Conservation (phyloP, 2,888 invertebrate genomes). For the Pristionchus exspectatus region DNA sequence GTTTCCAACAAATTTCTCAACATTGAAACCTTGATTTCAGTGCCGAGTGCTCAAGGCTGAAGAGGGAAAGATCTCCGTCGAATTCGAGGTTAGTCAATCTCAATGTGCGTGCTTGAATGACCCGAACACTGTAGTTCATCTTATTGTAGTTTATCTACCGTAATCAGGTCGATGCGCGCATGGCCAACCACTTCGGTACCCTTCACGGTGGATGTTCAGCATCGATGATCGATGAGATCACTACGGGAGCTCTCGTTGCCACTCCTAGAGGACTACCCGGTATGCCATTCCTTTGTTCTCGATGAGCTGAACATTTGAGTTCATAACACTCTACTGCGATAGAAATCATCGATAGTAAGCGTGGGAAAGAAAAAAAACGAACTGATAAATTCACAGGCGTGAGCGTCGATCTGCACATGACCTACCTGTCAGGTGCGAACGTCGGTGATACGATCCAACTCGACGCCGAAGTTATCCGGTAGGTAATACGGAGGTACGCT, state of each 20-base stretch:
- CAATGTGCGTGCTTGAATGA: background rate
- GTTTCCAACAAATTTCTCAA: background rate
- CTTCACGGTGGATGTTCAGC: slow-evolving; percentile 71
- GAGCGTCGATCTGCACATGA: slow-evolving; percentile 88
- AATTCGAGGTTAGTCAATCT: slow-evolving; percentile 60
- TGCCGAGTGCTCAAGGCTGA: slow-evolving; percentile 61
- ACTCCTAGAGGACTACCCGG: slow-evolving; percentile 74
- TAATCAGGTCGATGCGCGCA: slow-evolving; percentile 27
- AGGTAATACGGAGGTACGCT: background rate
- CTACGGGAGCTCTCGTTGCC: slow-evolving; percentile 66
- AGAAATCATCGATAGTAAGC: no score
- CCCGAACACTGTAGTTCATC: background rate
- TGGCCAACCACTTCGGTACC: slow-evolving; percentile 55
- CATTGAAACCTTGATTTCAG: background rate
- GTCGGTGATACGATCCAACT: slow-evolving; percentile 88
- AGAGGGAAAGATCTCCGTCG: slow-evolving; percentile 65
- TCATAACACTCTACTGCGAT: no score
- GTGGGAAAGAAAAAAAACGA: no score
- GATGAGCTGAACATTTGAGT: background rate
- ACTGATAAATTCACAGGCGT: slow-evolving; percentile 83
- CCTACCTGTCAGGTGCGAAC: slow-evolving; percentile 87
- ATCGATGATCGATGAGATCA: slow-evolving; percentile 67
- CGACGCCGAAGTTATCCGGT: slow-evolving; percentile 85
- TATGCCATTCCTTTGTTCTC: background rate
- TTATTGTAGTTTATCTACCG: background rate